Conservation (phyloP, 2,113 vertebrate species). For the Arizona elegans region DNA sequence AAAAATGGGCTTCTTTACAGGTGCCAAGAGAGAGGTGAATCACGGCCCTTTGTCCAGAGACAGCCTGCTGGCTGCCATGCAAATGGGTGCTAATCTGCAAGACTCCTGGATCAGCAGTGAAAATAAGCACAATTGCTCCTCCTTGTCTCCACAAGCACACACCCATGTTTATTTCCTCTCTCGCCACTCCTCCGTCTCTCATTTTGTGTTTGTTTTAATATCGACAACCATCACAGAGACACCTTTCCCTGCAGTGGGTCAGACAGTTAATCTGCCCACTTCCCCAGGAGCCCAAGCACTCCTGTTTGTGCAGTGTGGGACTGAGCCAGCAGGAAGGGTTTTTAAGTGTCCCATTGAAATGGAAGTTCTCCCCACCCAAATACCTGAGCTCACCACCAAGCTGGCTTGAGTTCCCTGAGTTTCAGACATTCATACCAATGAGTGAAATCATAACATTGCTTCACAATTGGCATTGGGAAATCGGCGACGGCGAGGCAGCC, state of each 20-base stretch:
- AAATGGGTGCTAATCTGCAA: not conserved
- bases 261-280: slow-evolving; percentile 45
- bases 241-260: slow-evolving; percentile 55
- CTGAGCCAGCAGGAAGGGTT: slow-evolving; percentile 27
- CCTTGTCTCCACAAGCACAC: not conserved
- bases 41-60: not conserved
- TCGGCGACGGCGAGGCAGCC: rapidly evolving
- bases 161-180: not conserved
- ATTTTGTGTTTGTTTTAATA: slow-evolving; percentile 2
- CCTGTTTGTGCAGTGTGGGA: not conserved
- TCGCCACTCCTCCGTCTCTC: not conserved
- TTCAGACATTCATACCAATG: rapidly evolving
- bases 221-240: not conserved
- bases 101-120: slow-evolving; percentile 37
- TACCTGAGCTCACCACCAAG: slow-evolving; percentile 2
- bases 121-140: slow-evolving; percentile 9
- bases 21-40: not conserved
- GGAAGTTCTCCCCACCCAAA: slow-evolving; percentile 35
- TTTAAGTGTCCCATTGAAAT: not conserved
- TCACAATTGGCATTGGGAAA: not conserved
- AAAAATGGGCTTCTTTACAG: not conserved
- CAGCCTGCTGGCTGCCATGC: not conserved
- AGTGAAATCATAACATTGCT: not conserved
- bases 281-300: slow-evolving; percentile 34
- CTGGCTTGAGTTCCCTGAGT: rapidly evolving